Base-by-base conservation (phyloP, 2,888 invertebrate genomes). In the Monochamus alternatus region DNA sequence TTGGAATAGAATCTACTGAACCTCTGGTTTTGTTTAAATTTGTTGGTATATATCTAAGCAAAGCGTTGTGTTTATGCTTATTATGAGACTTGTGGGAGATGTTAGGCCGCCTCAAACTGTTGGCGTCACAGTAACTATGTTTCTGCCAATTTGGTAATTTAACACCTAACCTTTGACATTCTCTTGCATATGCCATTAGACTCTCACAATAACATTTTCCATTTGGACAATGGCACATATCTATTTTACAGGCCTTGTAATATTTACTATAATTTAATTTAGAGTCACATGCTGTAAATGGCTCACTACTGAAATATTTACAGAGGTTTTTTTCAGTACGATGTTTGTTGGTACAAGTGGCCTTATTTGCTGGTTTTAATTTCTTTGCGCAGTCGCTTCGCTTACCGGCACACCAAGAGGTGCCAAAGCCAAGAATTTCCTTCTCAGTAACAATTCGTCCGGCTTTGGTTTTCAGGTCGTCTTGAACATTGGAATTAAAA, bases 181-280 rank as follows among this genome's bases (percentile, higher is more conserved):
- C 96, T 80, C 96, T 93, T 0, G 95, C 95, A 86, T 97, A 98
- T 3, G 97, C 97, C 72, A 94, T 93, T 85, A 97, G 93, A 77
- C 96, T 95, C 82, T 97, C 96, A 88, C 98, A 98, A 87, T 97
- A 95, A 84, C 98, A 98, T 84, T 92, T 91, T 75, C 92, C 92
- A 12, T 92, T 92, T 2, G 95, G 93, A 88, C 97, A 98, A 85
- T 96, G 96, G 86, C 97, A 97, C 90, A 97, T 87, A 66, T 86
- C 85, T 90, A 97, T 87, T 83, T 94, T 92, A 87, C 98, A 98
- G 9, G 97, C 95, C 86, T 94, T 95, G 87, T 94, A 94, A 87
- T 96, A 98, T 86, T 96, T 94, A 78, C 92, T 91, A 43, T 95
- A 94, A 87, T 95, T 95, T 76, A 97, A 92, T 85, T 93, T 93